These are phyloP conservation scores for Poeciliopsis prolifica DNA, from an alignment of 2,113 vertebrate genomes.

Conservation along the genomic window DNA sequence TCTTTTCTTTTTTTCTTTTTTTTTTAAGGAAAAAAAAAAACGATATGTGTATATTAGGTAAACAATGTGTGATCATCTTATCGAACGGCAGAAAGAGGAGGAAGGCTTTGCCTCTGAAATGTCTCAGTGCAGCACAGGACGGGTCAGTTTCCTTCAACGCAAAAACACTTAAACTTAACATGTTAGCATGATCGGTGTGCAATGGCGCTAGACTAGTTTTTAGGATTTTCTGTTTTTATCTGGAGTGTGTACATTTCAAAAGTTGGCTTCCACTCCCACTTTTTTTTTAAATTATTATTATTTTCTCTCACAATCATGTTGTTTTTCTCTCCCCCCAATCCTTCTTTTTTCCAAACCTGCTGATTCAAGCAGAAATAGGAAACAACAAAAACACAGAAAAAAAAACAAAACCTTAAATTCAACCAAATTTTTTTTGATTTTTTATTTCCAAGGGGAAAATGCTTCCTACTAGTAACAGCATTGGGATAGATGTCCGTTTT, in stretches of 20 bases:
- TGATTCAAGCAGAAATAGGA: constrained; percentile 18
- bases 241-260: constrained; percentile 89
- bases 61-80: constrained; percentile 62
- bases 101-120: constrained; percentile 68
- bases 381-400: too few species aligned
- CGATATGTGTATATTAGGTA: constrained; percentile 84
- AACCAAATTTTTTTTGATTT: constrained; percentile 19
- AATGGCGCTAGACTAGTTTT: constrained; percentile 56
- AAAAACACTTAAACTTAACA: constrained; percentile 57
- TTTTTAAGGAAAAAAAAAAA: constrained; percentile 35
- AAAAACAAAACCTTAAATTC: constrained; percentile 3
- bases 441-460: constrained; percentile 32
- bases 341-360: constrained; percentile 9
- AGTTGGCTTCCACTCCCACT: constrained; percentile 82
- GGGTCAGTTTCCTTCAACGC: constrained; percentile 34
- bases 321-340: constrained; percentile 24
- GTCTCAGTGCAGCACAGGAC: constrained; percentile 64
- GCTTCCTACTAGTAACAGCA: constrained; percentile 43
- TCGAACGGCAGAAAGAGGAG: constrained; percentile 45
- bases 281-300: constrained; percentile 22
- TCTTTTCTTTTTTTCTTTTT: neutral
- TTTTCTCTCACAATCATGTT: constrained; percentile 70
- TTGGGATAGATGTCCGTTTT: constrained; percentile 41
- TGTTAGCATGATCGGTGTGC: constrained; percentile 70
- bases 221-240: constrained; percentile 38